Conservation (phyloP, 1,140 invertebrate genomes). For the Medauroidea extradentata region DNA sequence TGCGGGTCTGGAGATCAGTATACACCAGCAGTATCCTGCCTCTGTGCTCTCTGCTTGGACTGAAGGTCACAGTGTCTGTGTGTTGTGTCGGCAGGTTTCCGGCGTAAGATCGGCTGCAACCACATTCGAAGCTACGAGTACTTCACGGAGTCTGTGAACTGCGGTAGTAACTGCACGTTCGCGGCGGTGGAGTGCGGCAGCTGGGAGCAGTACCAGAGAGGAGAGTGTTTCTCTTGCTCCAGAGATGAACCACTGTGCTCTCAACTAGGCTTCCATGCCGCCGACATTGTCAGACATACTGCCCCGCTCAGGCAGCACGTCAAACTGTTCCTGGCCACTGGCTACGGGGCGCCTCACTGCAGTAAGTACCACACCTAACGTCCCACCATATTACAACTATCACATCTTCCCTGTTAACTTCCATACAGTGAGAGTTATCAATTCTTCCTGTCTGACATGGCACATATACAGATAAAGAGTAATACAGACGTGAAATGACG, state of each 20-base stretch:
- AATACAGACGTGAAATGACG: no score
- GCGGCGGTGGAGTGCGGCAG: constrained; percentile 69
- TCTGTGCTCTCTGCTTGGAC: no score
- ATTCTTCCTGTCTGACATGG: no score
- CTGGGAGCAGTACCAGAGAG: constrained; percentile 69
- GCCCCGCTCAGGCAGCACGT: not conserved
- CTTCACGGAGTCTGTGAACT: constrained; percentile 76
- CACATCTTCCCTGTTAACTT: no score
- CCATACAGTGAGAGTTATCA: no score
- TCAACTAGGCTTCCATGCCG: not conserved
- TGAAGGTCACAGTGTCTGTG: no score
- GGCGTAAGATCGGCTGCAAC: constrained; percentile 63
- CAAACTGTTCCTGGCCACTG: constrained; percentile 4
- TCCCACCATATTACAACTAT: no score
- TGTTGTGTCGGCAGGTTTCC: constrained; percentile 9
- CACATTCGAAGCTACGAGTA: constrained; percentile 79
- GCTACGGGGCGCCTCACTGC: not conserved
- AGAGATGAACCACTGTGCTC: not conserved
- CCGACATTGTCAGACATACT: not conserved
- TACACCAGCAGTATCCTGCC: no score
- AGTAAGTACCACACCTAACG: not conserved
- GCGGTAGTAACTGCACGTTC: constrained; percentile 62
- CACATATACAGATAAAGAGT: no score
- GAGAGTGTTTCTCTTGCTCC: constrained; percentile 51
- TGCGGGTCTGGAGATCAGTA: no score